Evolutionary conservation across 53 echinoderm and acorn worm species (phyloP).

Genomic region (Holothuria scabra): DNA sequence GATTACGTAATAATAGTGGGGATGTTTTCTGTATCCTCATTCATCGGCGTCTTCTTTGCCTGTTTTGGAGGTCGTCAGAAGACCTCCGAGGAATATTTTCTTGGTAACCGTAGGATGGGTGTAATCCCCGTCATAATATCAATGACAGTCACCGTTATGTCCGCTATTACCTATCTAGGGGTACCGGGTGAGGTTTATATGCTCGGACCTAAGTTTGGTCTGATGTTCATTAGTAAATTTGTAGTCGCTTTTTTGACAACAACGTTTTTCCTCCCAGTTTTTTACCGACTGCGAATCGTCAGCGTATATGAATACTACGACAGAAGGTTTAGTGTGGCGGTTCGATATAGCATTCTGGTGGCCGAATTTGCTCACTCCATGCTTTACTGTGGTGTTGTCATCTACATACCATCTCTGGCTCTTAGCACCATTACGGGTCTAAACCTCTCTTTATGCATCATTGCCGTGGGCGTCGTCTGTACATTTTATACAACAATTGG

Average conservation of each 20-base stretch:
- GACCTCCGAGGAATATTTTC: constrained; percentile 1
- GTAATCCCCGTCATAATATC: constrained; percentile 3
- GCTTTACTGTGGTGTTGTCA: constrained; percentile 7
- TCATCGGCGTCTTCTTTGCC: constrained; percentile 31
- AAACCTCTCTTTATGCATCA: constrained; percentile 5
- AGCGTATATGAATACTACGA: constrained; percentile 32
- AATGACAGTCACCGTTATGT: constrained; percentile 2
- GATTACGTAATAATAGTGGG: constrained; percentile 20
- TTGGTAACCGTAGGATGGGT: constrained; percentile 3
- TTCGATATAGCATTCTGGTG: background rate
- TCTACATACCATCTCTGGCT: background rate
- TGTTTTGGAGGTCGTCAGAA: background rate
- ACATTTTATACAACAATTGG: constrained; percentile 35
- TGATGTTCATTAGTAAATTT: background rate
- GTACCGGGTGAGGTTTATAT: constrained; percentile 23
- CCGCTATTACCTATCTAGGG: constrained; percentile 24
- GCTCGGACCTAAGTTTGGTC: constrained; percentile 5
- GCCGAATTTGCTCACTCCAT: background rate
- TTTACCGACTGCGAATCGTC: constrained; percentile 6
- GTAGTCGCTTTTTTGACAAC: background rate
- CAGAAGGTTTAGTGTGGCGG: constrained; percentile 13
- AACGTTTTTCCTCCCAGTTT: constrained; percentile 20
- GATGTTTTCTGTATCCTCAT: background rate
- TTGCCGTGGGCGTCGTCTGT: constrained; percentile 10
- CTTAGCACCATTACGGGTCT: constrained; percentile 24